Evolutionary conservation across 1,140 invertebrate species (phyloP).

Genomic region (Thrips palmi): DNA sequence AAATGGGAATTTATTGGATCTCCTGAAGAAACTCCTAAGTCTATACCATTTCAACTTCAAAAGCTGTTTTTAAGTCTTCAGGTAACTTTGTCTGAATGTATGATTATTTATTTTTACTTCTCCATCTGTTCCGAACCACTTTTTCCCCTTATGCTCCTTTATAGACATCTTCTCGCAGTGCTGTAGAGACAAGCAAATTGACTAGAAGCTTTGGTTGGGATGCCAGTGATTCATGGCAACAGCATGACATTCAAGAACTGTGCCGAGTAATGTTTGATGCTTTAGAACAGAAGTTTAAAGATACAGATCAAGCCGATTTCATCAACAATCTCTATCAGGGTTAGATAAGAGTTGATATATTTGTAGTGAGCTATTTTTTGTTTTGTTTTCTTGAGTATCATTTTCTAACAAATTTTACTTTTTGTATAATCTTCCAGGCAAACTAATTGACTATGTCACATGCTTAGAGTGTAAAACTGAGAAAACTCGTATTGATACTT

Average conservation of each 20-base stretch:
- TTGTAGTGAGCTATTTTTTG: constrained; percentile 9
- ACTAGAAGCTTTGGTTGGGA: constrained; percentile 87
- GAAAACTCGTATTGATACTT: constrained; percentile 67
- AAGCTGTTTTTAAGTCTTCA: constrained; percentile 76
- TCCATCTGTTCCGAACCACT: not conserved
- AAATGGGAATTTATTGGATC: constrained; percentile 63
- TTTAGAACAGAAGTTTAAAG: constrained; percentile 68
- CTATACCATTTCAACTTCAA: constrained; percentile 76
- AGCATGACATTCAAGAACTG: constrained; percentile 84
- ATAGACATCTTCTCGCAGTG: constrained; percentile 48
- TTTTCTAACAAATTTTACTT: constrained; percentile 2
- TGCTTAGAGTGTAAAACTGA: constrained; percentile 75
- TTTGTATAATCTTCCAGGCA: constrained; percentile 42
- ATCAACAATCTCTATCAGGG: constrained; percentile 61
- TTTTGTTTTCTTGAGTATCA: too few relatives aligned
- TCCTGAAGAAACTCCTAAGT: constrained; percentile 35
- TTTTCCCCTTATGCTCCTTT: constrained; percentile 14
- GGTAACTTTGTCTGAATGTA: constrained; percentile 24
- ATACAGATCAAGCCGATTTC: constrained; percentile 64
- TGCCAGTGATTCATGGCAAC: constrained; percentile 76
- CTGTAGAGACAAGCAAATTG: constrained; percentile 74
- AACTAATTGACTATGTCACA: constrained; percentile 83
- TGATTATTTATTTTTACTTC: constrained; percentile 2
- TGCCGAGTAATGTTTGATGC: constrained; percentile 88
- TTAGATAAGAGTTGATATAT: constrained; percentile 15